These are phyloP conservation scores for Rhinatrema bivittatum DNA, from an alignment of 2,797 vertebrate species.

Conservation along the genomic window DNA sequence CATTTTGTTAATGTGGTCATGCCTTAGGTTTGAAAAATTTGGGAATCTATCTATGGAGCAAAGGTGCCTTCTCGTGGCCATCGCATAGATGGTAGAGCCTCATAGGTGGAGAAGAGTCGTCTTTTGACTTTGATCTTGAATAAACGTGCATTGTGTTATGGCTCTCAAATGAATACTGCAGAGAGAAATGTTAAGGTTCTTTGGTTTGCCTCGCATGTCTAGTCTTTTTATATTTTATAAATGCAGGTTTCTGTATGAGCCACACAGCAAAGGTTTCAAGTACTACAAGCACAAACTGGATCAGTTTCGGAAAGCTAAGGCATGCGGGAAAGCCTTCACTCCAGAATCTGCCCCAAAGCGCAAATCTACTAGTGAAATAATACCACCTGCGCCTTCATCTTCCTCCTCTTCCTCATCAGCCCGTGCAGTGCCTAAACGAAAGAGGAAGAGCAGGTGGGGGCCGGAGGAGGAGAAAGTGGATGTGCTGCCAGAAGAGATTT, in stretches of 20 bases:
- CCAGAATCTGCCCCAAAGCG: conserved; percentile 21
- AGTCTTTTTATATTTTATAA: neutral
- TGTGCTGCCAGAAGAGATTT: conserved; percentile 56
- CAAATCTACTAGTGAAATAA: conserved; percentile 30
- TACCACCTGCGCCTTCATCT: neutral
- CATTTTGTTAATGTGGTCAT: no score
- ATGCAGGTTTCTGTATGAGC: conserved; percentile 82
- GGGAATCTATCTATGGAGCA: no score
- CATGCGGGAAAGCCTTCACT: conserved; percentile 10
- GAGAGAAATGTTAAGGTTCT: no score
- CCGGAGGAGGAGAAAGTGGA: conserved; percentile 90
- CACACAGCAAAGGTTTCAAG: conserved; percentile 72
- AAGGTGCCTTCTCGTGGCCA: no score
- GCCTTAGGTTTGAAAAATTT: no score
- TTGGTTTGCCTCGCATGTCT: no score
- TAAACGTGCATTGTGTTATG: no score
- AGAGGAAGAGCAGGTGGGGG: conserved; percentile 94
- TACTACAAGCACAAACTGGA: conserved; percentile 82
- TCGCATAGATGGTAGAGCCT: no score
- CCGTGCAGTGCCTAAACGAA: conserved; percentile 61
- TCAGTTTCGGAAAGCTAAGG: conserved; percentile 63
- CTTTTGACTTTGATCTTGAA: no score
- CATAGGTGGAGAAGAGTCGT: no score
- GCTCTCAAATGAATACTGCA: no score
- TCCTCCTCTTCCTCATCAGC: conserved; percentile 1